Evolutionary conservation across 2,113 vertebrate genomes (phyloP).

Genomic region (Pao palembangensis): DNA sequence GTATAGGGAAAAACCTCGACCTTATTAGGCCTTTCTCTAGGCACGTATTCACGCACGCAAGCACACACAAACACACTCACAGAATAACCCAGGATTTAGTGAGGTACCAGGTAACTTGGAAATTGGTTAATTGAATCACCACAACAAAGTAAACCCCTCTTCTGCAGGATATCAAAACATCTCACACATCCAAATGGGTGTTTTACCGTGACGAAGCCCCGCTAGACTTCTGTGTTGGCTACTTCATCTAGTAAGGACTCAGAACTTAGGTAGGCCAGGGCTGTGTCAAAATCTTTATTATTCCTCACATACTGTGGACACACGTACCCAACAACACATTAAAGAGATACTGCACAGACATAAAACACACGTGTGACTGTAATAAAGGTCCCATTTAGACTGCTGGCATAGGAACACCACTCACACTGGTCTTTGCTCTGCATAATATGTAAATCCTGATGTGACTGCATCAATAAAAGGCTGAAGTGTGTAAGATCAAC

Average conservation of each 20-base stretch:
- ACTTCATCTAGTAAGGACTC: conserved; percentile 88
- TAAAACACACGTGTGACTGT: background rate
- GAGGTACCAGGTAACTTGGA: background rate
- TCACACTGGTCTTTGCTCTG: background rate
- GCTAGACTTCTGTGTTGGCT: conserved; percentile 79
- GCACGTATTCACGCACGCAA: background rate
- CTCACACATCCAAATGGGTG: conserved; percentile 27
- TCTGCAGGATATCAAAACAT: conserved; percentile 17
- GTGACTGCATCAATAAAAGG: conserved; percentile 19
- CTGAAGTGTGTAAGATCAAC: background rate
- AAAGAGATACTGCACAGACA: conserved; percentile 2
- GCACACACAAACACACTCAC: conserved; percentile 7
- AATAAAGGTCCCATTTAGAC: background rate
- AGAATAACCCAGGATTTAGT: conserved; percentile 21
- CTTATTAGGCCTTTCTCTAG: background rate
- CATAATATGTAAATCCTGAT: background rate
- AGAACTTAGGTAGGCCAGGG: conserved; percentile 71
- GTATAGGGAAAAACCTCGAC: background rate
- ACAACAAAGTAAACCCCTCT: conserved; percentile 17
- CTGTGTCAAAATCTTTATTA: conserved; percentile 73
- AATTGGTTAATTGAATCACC: conserved; percentile 15
- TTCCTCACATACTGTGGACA: conserved; percentile 83
- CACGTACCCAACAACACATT: conserved; percentile 23
- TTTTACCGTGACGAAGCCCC: conserved; percentile 81
- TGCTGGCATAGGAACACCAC: background rate